phyloP scores from a whole-genome alignment of 2,888 invertebrate species.

The Pyrocoelia pectoralis region DNA sequence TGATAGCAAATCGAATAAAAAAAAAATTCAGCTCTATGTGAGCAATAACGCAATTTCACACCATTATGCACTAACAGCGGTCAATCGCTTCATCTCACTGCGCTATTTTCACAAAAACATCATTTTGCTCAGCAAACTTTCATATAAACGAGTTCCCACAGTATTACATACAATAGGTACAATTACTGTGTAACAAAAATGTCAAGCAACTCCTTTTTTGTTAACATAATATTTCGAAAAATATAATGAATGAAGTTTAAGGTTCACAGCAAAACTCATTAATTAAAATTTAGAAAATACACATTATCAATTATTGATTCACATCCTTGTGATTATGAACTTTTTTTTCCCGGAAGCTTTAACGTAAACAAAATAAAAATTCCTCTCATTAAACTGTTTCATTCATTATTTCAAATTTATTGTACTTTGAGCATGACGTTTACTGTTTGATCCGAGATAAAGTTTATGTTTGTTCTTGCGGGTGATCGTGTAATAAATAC shows the following conservation, averaged over 20 bases:
- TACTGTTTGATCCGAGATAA: neutral
- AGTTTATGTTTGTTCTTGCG: neutral
- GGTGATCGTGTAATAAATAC: neutral
- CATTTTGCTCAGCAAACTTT: too few relatives aligned
- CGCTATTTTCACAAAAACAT: too few relatives aligned
- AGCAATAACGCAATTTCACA: too few relatives aligned
- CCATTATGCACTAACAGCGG: too few relatives aligned
- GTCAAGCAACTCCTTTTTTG: too few relatives aligned
- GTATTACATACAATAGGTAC: too few relatives aligned
- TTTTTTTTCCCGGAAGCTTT: neutral
- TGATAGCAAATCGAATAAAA: neutral
- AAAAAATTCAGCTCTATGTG: constrained; percentile 11
- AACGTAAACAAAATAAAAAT: constrained; percentile 2
- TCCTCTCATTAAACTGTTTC: constrained; percentile 6
- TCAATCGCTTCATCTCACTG: too few relatives aligned
- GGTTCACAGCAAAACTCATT: constrained; percentile 7
- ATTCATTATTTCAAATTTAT: constrained; percentile 7
- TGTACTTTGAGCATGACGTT: constrained; percentile 3
- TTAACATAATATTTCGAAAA: too few relatives aligned
- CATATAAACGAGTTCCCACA: too few relatives aligned
- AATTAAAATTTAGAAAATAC: neutral
- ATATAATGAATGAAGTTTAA: too few relatives aligned
- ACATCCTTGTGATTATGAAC: neutral
- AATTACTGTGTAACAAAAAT: too few relatives aligned
- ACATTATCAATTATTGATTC: neutral